Base-by-base conservation (phyloP, 2,888 invertebrate species). In the Cryptocephalus primarius region DNA sequence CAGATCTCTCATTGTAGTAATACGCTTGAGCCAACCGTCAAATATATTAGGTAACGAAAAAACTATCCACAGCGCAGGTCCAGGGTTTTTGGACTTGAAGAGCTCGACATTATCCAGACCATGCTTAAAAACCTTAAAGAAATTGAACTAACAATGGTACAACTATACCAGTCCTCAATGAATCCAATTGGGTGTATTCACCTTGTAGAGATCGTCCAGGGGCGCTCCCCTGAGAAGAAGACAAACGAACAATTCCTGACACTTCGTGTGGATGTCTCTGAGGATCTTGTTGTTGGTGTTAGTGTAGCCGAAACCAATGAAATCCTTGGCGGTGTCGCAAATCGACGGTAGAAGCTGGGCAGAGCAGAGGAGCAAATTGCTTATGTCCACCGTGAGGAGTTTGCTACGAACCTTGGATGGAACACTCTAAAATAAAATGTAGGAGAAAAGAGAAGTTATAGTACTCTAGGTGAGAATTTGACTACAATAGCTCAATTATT, bases 261-360 rank as follows among this genome's bases (percentile, higher is more conserved):
- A 88, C 64, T 90, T 90, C 1, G 85, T 79, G 61, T 90, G 89
- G 10, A 89, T 80, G 56, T 89, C 88, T 40, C 85, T 73, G n/a
- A 87, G 77, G 43, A 84, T 82, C 52, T 85, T 78, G 9, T 79
- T 76, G 60, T 82, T 77, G 50, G 75, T 72, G 46, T 71, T 73
- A 22, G 22, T 6, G 12, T 74, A 65, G 36, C 76, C 74, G 9
- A 80, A 60, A 0, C 85, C 85, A 13, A 78, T 75, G 45, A 81
- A 72, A 64, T 76, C 75, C 55, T 80, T 75, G 2, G 82, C 82
- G 48, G 72, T 74, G 13, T 75, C 73, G 48, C 82, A 83, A n/a
- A 86, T 76, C 1, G 78, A 74, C 0, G 85, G 84, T 14, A 88
- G 62, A 1, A 90, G 69, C 61, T 88, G 82, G 0, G 83, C 80